phyloP scores from a whole-genome alignment of 1,140 invertebrate species.

The Galendromus occidentalis region DNA sequence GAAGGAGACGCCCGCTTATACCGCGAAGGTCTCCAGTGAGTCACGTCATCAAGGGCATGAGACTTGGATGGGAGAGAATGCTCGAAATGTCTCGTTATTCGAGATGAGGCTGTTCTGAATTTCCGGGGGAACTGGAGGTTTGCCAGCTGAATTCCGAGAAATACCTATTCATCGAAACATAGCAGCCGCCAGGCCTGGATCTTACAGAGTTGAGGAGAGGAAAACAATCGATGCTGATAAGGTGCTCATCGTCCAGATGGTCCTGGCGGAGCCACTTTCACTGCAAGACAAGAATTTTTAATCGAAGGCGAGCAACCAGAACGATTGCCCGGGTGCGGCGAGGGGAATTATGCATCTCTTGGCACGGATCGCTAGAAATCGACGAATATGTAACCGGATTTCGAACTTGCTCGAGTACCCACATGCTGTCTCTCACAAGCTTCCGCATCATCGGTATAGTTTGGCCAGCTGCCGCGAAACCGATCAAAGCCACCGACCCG shows the following conservation, averaged over 20 bases:
- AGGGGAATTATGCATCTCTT: too few relatives aligned
- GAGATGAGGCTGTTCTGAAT: too few relatives aligned
- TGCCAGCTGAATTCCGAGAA: too few relatives aligned
- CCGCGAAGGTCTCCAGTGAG: too few relatives aligned
- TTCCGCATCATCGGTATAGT: background rate
- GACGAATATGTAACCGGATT: background rate
- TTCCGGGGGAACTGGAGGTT: too few relatives aligned
- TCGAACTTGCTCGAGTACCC: background rate
- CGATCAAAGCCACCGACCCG: background rate
- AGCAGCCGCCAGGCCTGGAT: background rate
- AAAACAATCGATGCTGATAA: background rate
- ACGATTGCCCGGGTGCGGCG: too few relatives aligned
- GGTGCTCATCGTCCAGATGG: slow-evolving; percentile 4
- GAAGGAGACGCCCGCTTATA: too few relatives aligned
- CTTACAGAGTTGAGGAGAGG: background rate
- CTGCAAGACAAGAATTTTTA: background rate
- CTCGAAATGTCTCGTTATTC: too few relatives aligned
- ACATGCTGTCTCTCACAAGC: background rate
- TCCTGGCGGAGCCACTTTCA: background rate
- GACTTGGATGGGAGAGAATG: too few relatives aligned
- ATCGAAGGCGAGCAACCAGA: background rate
- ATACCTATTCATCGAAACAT: too few relatives aligned
- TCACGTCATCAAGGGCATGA: too few relatives aligned
- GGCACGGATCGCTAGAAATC: too few relatives aligned
- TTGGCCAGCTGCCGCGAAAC: background rate